Conservation (phyloP, 2,113 vertebrate species). For the Tapirus terrestris region DNA sequence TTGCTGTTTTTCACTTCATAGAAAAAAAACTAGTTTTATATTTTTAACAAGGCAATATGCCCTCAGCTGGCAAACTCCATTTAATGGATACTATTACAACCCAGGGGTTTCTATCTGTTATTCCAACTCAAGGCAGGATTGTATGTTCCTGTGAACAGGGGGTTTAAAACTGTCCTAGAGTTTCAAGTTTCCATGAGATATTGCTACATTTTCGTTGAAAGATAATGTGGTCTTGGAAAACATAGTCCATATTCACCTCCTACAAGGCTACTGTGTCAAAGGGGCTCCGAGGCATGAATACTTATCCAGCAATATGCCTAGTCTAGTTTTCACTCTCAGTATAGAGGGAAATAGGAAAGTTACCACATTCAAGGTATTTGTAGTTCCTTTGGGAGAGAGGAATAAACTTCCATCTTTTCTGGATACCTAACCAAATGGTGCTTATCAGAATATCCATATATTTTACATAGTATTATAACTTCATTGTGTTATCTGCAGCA, state of each 20-base stretch:
- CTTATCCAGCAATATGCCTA: neutral
- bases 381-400: neutral
- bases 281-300: neutral
- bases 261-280: neutral
- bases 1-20: slow-evolving; percentile 43
- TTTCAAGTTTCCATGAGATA: neutral
- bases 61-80: neutral
- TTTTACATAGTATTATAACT: neutral
- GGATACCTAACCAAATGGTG: neutral
- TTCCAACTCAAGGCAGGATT: neutral
- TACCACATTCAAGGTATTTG: neutral
- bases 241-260: neutral
- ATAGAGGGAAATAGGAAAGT: neutral
- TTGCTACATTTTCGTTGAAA: neutral
- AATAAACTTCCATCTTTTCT: neutral
- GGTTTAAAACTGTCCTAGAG: neutral
- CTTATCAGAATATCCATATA: neutral
- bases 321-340: neutral
- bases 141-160: neutral
- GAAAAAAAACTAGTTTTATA: neutral
- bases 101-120: neutral
- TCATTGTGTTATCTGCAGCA: neutral
- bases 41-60: neutral
- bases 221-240: neutral
- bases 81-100: neutral